Conservation (phyloP, 2,888 invertebrate genomes). For the Callosobruchus maculatus region DNA sequence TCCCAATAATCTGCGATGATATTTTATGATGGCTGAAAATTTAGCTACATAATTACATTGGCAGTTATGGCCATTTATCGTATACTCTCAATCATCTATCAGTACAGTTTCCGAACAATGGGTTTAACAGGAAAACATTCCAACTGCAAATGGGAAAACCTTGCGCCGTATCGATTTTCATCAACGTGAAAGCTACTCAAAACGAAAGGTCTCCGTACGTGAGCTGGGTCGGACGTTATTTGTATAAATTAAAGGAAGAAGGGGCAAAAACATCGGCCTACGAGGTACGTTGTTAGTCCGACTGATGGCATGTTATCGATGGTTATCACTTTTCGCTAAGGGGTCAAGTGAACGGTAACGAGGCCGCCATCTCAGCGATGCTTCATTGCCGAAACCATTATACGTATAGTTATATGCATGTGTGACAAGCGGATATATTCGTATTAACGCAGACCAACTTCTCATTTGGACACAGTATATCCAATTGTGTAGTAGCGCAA, state of each 20-base stretch:
- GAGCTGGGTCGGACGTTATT: not conserved
- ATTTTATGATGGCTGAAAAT: too few species aligned
- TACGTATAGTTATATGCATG: too few species aligned
- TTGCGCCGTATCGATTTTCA: not conserved
- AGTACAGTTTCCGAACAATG: not conserved
- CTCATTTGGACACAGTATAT: too few species aligned
- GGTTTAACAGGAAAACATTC: not conserved
- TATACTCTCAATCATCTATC: not conserved
- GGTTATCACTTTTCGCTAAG: conserved; percentile 1
- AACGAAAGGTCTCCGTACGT: not conserved
- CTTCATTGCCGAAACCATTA: too few species aligned
- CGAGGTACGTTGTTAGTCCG: not conserved
- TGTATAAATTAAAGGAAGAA: not conserved
- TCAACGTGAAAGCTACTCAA: not conserved
- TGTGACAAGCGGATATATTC: too few species aligned
- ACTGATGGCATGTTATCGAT: conserved; percentile 1
- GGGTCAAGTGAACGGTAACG: not conserved
- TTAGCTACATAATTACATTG: too few species aligned
- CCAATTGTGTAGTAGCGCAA: too few species aligned
- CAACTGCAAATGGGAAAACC: not conserved
- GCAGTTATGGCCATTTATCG: not conserved
- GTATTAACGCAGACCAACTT: too few species aligned
- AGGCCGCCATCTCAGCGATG: too few species aligned
- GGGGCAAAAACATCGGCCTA: not conserved
- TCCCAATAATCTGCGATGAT: too few species aligned